These are phyloP conservation scores for Terrapene triunguis DNA, from an alignment of 2,113 vertebrate species.

Conservation along the genomic window DNA sequence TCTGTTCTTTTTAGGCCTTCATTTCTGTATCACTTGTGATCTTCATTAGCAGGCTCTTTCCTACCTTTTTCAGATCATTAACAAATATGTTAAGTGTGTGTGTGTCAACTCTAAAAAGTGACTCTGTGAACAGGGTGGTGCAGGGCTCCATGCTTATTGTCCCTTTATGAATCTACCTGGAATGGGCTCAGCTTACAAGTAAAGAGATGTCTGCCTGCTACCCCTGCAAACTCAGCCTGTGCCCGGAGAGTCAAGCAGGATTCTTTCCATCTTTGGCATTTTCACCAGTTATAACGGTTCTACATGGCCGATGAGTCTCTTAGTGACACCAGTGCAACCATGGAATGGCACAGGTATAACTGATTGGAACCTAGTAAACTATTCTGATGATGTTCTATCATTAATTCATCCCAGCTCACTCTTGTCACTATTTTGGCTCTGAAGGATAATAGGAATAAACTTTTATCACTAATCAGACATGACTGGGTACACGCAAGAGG, in stretches of 20 bases:
- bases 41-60: neutral
- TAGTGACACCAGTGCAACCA: neutral
- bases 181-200: neutral
- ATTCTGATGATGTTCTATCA: neutral
- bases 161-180: neutral
- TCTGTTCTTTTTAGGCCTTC: neutral
- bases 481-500: neutral
- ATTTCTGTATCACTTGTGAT: neutral
- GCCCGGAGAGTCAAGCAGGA: neutral
- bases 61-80: neutral
- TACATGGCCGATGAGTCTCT: neutral
- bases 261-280: neutral
- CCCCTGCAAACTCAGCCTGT: neutral
- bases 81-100: neutral
- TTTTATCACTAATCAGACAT: neutral
- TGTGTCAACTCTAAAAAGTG: neutral
- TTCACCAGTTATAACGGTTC: neutral
- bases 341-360: neutral
- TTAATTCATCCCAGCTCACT: neutral
- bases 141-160: neutral
- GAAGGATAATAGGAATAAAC: neutral
- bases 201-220: neutral
- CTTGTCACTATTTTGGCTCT: neutral
- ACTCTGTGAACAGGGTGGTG: neutral
- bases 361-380: neutral